Evolutionary conservation across 2,888 invertebrate species (phyloP).

Genomic region (Acrocera orbiculus): DNA sequence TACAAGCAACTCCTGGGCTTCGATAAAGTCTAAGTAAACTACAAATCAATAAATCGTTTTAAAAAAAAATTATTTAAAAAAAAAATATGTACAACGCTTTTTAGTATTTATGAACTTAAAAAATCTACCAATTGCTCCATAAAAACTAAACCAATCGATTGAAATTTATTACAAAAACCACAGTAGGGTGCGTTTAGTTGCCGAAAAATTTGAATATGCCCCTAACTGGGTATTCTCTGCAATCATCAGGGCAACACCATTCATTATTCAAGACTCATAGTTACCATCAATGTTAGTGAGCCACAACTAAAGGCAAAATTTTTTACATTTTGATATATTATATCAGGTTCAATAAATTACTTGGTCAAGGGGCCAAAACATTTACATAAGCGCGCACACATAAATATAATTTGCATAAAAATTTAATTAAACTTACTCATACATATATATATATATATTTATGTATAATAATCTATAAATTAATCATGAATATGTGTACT

Average conservation of each 20-base stretch:
- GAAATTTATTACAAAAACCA: constrained; percentile 8
- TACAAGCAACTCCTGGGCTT: too few species aligned
- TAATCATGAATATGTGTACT: too few species aligned
- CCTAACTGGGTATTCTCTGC: constrained; percentile 9
- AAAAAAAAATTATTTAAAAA: too few species aligned
- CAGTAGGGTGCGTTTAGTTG: constrained; percentile 9
- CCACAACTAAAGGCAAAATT: background rate
- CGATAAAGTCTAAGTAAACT: too few species aligned
- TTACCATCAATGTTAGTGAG: too few species aligned
- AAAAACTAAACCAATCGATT: constrained; percentile 7
- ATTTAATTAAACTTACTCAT: constrained; percentile 6
- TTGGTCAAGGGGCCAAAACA: too few species aligned
- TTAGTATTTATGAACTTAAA: too few species aligned
- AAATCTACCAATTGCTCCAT: too few species aligned
- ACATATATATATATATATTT: background rate
- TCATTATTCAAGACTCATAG: too few species aligned
- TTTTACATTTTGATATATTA: constrained; percentile 5
- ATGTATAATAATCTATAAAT: background rate
- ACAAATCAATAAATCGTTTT: too few species aligned
- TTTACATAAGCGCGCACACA: constrained; percentile 6
- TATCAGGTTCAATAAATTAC: constrained; percentile 5
- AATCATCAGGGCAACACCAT: constrained; percentile 1
- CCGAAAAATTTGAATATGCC: constrained; percentile 11
- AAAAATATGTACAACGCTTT: too few species aligned
- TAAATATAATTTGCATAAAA: constrained; percentile 7